Evolutionary conservation across 2,113 vertebrate genomes (phyloP), one percentile per base, ranked within the genome.

Genomic region (Phasianus colchicus): DNA sequence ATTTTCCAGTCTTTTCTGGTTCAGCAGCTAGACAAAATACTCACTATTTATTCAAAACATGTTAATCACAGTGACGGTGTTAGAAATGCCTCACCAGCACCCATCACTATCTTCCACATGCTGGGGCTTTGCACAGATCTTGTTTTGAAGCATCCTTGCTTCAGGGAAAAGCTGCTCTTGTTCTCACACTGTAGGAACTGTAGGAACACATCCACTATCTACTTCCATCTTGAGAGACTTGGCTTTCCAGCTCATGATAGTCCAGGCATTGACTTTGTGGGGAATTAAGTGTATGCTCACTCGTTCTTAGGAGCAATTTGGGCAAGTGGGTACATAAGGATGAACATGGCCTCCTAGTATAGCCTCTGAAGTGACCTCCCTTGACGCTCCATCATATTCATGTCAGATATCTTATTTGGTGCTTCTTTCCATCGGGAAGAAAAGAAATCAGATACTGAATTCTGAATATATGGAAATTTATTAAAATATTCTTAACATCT

Each of bases 91-190:
- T 27, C 34, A 34, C 24, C 32, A 50, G 22, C 40, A 6, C 20
- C 50, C 21, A 34, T 45, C 10, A 17, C 25, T 22, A 61, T 3
- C 5, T 57, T 82, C 29, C 18, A 54, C 0, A 0, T 45, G 7
- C 15, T 17, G 36, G 27, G 25, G 22, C 19, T 87, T 75, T 69
- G 7, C 48, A 30, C 36, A 75, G 8, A 21, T 64, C 17, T 60
- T 38, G 3, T 64, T 73, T 61, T 42, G 40, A 61, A 78, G 11
- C 61, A 20, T 21, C 1, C 2, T 74, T 45, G 34, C 4, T 42
- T n/a, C 4, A 48, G 55, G 27, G 24, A 58, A 92, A 74, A 80
- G 40, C 55, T 90, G 24, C 19, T 80, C 22, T 61, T 80, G 52
- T 34, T 50, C 13, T 66, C 10, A 11, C 40, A 19, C 3, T 38